phyloP scores from a whole-genome alignment of 2,888 invertebrate genomes.

The Ornithoptera alexandrae region DNA sequence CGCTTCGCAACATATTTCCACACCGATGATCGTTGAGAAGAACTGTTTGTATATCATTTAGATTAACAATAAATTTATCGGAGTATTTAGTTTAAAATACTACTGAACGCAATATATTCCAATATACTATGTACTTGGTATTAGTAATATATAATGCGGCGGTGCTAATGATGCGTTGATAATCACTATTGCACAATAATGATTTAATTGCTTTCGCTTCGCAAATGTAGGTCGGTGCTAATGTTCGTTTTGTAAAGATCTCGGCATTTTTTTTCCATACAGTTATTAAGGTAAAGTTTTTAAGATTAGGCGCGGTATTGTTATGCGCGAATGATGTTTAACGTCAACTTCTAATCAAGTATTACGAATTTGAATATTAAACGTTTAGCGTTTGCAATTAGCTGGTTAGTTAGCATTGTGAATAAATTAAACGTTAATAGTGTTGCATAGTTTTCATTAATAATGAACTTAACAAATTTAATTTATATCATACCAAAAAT shows the following conservation, averaged over 20 bases:
- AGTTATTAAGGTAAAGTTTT: not conserved
- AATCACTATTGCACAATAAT: conserved; percentile 8
- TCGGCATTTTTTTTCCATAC: not conserved
- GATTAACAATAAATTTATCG: too few species aligned
- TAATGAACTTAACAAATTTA: too few species aligned
- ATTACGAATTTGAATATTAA: conserved; percentile 21
- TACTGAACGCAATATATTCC: not conserved
- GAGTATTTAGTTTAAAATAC: not conserved
- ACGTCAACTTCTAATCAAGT: conserved; percentile 21
- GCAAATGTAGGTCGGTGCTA: not conserved
- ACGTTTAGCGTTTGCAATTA: conserved; percentile 6
- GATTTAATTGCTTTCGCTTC: conserved; percentile 9
- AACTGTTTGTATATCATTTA: too few species aligned
- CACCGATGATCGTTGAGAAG: too few species aligned
- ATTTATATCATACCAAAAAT: too few species aligned
- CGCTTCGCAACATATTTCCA: too few species aligned
- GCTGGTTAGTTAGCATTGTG: conserved; percentile 9
- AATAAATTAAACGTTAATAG: conserved; percentile 14
- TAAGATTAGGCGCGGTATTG: conserved; percentile 5
- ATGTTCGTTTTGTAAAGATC: not conserved
- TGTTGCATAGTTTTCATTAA: not conserved
- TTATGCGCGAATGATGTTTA: conserved; percentile 1
- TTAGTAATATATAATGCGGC: conserved; percentile 2
- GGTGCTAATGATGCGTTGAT: conserved; percentile 14
- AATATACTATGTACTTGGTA: not conserved